These are phyloP conservation scores for Ormyrus nitidulus DNA, from an alignment of 2,888 invertebrate genomes.

Conservation along the genomic window DNA sequence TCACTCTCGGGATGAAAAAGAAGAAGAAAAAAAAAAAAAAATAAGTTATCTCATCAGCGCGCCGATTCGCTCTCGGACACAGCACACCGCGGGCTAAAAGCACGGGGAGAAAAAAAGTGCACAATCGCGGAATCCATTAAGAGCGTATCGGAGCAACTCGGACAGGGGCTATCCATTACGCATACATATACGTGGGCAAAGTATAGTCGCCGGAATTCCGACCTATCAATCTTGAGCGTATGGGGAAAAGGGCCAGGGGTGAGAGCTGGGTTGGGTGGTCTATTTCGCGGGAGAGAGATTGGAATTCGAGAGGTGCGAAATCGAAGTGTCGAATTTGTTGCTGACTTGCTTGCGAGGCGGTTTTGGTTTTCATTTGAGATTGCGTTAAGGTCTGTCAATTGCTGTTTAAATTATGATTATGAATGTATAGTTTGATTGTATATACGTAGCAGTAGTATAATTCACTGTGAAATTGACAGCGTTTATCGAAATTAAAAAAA, in stretches of 20 bases:
- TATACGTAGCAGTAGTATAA: background rate
- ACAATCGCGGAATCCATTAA: conserved; percentile 72
- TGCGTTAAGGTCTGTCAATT: background rate
- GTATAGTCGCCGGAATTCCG: conserved; percentile 63
- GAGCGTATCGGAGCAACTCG: conserved; percentile 67
- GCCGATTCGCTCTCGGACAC: conserved; percentile 27
- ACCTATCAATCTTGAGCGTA: conserved; percentile 69
- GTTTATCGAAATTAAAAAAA: no score
- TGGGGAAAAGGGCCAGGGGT: background rate
- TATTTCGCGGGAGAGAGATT: conserved; percentile 29
- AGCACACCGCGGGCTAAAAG: conserved; percentile 29
- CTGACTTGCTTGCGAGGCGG: no score
- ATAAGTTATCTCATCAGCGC: conserved; percentile 63
- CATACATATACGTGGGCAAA: conserved; percentile 20
- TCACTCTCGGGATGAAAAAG: conserved; percentile 35
- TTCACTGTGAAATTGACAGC: no score
- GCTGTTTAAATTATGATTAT: background rate
- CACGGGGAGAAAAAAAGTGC: conserved; percentile 58
- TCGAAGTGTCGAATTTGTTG: background rate
- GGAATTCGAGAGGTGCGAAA: conserved; percentile 13
- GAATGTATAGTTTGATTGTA: background rate
- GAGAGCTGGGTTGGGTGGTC: background rate
- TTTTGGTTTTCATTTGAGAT: background rate
- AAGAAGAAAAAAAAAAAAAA: conserved; percentile 58
- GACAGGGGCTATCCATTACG: conserved; percentile 73